Evolutionary conservation across 2,113 vertebrate genomes (phyloP).

Genomic region (Tiliqua scincoides): DNA sequence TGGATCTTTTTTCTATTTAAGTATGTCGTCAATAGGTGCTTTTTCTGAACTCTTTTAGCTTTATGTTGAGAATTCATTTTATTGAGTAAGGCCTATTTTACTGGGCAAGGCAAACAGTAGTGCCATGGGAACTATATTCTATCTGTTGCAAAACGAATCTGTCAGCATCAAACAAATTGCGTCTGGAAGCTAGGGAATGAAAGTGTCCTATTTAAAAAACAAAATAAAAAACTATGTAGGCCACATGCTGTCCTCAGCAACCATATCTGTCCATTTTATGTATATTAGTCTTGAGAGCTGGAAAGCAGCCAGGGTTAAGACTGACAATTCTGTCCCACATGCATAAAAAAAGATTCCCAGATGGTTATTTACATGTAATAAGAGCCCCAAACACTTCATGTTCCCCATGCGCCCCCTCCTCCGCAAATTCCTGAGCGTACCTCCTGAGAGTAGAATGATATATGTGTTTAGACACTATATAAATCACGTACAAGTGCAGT

Average conservation of each 20-base stretch:
- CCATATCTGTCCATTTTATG: slow-evolving; percentile 8
- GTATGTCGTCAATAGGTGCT: slow-evolving; percentile 27
- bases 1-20: slow-evolving; percentile 38
- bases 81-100: neutral
- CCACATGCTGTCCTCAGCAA: slow-evolving; percentile 24
- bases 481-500: slow-evolving; percentile 1
- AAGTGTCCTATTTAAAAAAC: neutral
- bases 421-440: slow-evolving; percentile 24
- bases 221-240: neutral
- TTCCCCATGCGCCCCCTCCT: neutral
- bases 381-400: slow-evolving; percentile 34
- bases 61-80: neutral
- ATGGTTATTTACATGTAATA: slow-evolving; percentile 42
- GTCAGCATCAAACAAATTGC: slow-evolving; percentile 39
- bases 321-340: neutral
- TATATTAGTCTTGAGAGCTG: slow-evolving; percentile 15
- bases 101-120: slow-evolving; percentile 8
- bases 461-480: slow-evolving; percentile 13
- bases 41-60: neutral
- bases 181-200: slow-evolving; percentile 19
- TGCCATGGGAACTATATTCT: slow-evolving; percentile 31
- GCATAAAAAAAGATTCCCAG: slow-evolving; percentile 11
- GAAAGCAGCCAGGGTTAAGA: slow-evolving; percentile 10
- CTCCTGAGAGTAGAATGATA: slow-evolving; percentile 33
- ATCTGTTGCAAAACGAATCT: slow-evolving; percentile 25